These are phyloP conservation scores for Noctuana brunneofusca DNA, from an alignment of 2,888 invertebrate species.

Conservation along the genomic window DNA sequence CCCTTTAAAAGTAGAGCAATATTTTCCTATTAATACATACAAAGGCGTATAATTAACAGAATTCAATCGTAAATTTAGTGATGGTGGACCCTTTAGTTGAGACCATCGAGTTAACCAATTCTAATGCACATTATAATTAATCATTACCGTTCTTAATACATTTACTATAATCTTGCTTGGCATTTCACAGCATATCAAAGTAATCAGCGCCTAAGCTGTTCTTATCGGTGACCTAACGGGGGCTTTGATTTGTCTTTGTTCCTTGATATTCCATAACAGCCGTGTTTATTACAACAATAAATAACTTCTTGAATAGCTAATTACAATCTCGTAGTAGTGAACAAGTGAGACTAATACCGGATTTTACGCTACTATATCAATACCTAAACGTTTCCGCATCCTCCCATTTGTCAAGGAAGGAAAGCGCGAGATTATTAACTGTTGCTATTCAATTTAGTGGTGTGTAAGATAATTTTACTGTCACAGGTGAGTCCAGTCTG, in stretches of 20 bases:
- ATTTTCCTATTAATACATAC: neutral
- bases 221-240: neutral
- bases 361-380: slow-evolving; percentile 26
- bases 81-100: neutral
- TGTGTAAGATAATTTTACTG: slow-evolving; percentile 35
- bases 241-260: slow-evolving; percentile 14
- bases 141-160: neutral
- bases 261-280: slow-evolving; percentile 7
- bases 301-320: slow-evolving; percentile 30
- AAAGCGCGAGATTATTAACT: slow-evolving; percentile 32
- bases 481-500: slow-evolving; percentile 32
- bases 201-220: neutral
- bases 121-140: neutral
- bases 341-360: slow-evolving; percentile 21
- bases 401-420: slow-evolving; percentile 36
- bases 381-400: slow-evolving; percentile 28
- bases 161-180: slow-evolving; percentile 1
- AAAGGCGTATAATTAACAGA: neutral
- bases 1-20: neutral
- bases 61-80: neutral
- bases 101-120: neutral
- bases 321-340: slow-evolving; percentile 8
- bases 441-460: slow-evolving; percentile 33
- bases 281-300: slow-evolving; percentile 20
- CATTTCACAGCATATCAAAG: neutral